phyloP scores from a whole-genome alignment of 2,797 vertebrate species.

The Anguilla marmorata region DNA sequence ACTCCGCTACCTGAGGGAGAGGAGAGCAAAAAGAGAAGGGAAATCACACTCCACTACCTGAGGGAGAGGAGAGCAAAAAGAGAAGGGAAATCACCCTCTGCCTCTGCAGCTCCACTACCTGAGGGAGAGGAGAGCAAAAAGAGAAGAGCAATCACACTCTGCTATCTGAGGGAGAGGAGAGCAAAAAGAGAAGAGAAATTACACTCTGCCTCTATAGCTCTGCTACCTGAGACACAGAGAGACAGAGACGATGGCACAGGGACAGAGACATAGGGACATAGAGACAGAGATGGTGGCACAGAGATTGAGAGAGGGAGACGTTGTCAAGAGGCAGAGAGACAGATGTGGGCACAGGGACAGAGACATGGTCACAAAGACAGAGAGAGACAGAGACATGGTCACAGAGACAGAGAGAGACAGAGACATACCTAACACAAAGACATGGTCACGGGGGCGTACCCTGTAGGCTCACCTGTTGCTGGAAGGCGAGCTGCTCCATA shows the following conservation, averaged over 20 bases:
- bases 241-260: too few relatives aligned
- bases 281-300: too few relatives aligned
- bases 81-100: too few relatives aligned
- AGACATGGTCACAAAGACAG: too few relatives aligned
- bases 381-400: not conserved
- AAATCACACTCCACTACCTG: not conserved
- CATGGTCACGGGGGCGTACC: too few relatives aligned
- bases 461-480: slow-evolving; percentile 67
- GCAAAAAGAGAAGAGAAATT: not conserved
- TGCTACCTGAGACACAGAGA: slow-evolving; percentile 63
- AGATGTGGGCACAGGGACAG: too few relatives aligned
- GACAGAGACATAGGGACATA: too few relatives aligned
- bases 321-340: not conserved
- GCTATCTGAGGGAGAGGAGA: slow-evolving; percentile 65
- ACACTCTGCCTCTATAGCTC: too few relatives aligned
- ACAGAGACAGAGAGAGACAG: not conserved
- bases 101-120: slow-evolving; percentile 62
- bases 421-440: too few relatives aligned
- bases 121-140: not conserved
- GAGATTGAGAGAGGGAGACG: too few relatives aligned
- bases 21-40: not conserved
- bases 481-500: slow-evolving; percentile 71
- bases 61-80: not conserved
- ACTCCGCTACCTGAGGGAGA: not conserved
- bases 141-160: too few relatives aligned